These are phyloP conservation scores for Stigmatopora argus DNA, from an alignment of 2,113 vertebrate genomes.

Conservation along the genomic window DNA sequence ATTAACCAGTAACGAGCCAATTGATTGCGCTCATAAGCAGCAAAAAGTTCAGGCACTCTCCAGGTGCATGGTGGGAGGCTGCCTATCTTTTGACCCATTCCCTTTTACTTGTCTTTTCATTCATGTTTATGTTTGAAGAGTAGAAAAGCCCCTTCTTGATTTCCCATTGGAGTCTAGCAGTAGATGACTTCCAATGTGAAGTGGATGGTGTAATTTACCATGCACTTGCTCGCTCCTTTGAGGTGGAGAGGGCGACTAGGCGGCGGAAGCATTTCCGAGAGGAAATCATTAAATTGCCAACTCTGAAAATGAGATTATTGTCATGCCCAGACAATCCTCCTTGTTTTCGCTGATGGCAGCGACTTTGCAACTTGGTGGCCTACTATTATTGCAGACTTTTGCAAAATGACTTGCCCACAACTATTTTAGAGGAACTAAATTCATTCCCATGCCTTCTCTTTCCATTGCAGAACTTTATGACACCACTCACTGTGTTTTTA, in stretches of 20 bases:
- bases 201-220: constrained; percentile 49
- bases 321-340: constrained; percentile 42
- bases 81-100: not conserved
- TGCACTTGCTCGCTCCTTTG: constrained; percentile 31
- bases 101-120: constrained; percentile 32
- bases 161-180: constrained; percentile 47
- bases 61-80: constrained; percentile 4
- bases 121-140: constrained; percentile 23
- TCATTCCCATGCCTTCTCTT: constrained; percentile 35
- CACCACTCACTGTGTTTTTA: constrained; percentile 83
- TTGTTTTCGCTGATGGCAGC: constrained; percentile 56
- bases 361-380: constrained; percentile 32
- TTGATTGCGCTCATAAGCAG: not conserved
- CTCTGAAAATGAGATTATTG: constrained; percentile 63
- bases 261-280: constrained; percentile 28
- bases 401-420: constrained; percentile 46
- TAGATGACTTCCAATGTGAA: constrained; percentile 54
- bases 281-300: constrained; percentile 61
- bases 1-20: constrained; percentile 2
- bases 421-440: constrained; percentile 19
- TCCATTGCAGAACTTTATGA: constrained; percentile 86
- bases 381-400: constrained; percentile 38
- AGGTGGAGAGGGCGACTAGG: constrained; percentile 37
- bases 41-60: constrained; percentile 7
- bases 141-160: constrained; percentile 39